Conservation (phyloP, 2,888 invertebrate species). For the Baronia brevicornis region DNA sequence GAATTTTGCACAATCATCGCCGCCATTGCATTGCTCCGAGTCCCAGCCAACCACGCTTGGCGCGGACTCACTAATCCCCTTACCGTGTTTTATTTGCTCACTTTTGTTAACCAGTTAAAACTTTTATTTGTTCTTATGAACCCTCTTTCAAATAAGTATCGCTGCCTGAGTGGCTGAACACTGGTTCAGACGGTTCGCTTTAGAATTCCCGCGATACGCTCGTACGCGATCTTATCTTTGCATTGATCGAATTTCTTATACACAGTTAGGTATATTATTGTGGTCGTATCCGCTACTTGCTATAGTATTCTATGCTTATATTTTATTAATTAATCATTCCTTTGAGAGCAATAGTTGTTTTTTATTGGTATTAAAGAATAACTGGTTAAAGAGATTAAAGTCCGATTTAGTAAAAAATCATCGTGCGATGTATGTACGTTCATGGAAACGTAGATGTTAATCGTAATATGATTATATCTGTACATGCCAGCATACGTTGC, state of each 20-base stretch:
- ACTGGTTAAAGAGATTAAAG: no score
- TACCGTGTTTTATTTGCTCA: slow-evolving; percentile 46
- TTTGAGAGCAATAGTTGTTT: no score
- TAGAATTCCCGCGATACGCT: slow-evolving; percentile 24
- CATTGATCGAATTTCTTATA: slow-evolving; percentile 15
- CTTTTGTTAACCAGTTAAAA: slow-evolving; percentile 38
- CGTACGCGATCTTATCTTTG: slow-evolving; percentile 21
- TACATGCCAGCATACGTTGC: no score
- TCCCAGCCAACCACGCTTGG: slow-evolving; percentile 47
- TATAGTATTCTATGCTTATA: no score
- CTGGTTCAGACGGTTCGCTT: slow-evolving; percentile 18
- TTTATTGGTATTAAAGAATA: no score
- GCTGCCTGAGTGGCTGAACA: slow-evolving; percentile 2
- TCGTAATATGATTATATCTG: no score
- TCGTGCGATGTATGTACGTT: no score
- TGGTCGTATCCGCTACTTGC: slow-evolving; percentile 4
- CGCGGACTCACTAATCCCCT: slow-evolving; percentile 49
- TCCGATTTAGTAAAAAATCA: no score
- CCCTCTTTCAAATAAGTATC: slow-evolving; percentile 44
- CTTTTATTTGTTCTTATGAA: slow-evolving; percentile 45
- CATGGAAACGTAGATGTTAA: no score
- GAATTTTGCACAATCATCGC: slow-evolving; percentile 44
- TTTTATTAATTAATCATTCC: no score
- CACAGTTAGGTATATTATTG: slow-evolving; percentile 19
- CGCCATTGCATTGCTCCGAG: slow-evolving; percentile 43